Conservation (phyloP, 2,797 vertebrate genomes). For the Danio kyathit region DNA sequence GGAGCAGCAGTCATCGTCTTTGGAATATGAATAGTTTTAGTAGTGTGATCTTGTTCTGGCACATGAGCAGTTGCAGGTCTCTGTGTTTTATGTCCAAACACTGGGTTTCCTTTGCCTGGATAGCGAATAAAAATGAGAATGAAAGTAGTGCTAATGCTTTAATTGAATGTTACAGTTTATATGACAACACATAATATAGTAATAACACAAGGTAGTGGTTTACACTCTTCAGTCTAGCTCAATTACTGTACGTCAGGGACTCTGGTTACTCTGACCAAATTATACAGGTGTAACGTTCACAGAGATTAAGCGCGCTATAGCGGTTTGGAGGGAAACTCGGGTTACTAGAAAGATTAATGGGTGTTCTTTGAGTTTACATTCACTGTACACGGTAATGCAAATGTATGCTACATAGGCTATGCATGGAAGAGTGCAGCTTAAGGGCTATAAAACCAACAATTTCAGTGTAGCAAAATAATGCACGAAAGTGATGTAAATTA, state of each 20-base stretch:
- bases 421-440: background rate
- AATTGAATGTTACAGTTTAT: background rate
- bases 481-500: background rate
- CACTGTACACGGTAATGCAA: background rate
- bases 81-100: background rate
- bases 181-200: background rate
- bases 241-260: conserved; percentile 27
- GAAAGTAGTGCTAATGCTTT: no score
- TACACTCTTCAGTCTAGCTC: background rate
- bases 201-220: background rate
- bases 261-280: conserved; percentile 45
- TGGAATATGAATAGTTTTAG: conserved; percentile 50
- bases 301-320: conserved; percentile 36
- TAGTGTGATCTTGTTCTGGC: conserved; percentile 15
- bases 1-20: conserved; percentile 59
- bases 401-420: background rate
- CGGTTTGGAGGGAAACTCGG: background rate
- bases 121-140: conserved; percentile 9
- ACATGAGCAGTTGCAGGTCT: background rate
- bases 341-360: conserved; percentile 39
- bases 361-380: conserved; percentile 37
- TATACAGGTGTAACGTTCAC: conserved; percentile 63
- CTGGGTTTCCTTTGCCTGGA: conserved; percentile 11
- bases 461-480: background rate
- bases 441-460: background rate